phyloP scores from a whole-genome alignment of 35 echinoderm and acorn worm species.

The Chiridota heheva region DNA sequence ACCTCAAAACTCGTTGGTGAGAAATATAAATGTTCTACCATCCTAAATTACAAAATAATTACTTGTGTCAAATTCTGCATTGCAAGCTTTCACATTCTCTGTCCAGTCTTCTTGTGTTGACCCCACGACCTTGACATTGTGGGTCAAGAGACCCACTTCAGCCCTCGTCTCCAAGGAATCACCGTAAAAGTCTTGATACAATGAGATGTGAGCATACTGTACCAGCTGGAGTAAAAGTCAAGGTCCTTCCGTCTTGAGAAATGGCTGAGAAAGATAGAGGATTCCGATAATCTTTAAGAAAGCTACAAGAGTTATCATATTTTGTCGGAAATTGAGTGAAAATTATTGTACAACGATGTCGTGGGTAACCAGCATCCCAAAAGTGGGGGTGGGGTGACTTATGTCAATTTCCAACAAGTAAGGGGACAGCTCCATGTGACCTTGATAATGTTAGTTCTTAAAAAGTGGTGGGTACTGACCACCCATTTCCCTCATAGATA shows the following conservation, averaged over 20 bases:
- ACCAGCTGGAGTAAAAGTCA: constrained; percentile 69
- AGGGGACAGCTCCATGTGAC: too few species aligned
- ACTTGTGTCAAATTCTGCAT: constrained; percentile 73
- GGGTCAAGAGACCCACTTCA: constrained; percentile 77
- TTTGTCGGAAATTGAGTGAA: not conserved
- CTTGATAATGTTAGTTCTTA: too few species aligned
- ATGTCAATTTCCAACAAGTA: not conserved
- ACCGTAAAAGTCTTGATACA: constrained; percentile 58
- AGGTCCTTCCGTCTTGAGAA: constrained; percentile 54
- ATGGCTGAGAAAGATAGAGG: constrained; percentile 35
- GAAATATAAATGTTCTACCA: too few species aligned
- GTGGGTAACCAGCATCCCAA: not conserved
- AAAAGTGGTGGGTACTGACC: too few species aligned
- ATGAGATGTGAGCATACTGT: constrained; percentile 61
- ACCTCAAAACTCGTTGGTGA: too few species aligned
- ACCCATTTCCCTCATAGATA: too few species aligned
- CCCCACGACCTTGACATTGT: constrained; percentile 66
- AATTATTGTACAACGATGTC: too few species aligned
- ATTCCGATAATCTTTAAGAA: not conserved
- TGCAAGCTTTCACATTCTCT: constrained; percentile 63
- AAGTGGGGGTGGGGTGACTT: not conserved
- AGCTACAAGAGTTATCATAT: not conserved
- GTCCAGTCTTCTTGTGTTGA: constrained; percentile 79
- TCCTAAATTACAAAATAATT: too few species aligned
- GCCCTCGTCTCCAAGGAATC: constrained; percentile 63